Conservation (phyloP, 37 sponge, comb jelly and placozoan genomes). For the Hormiphora californensis region DNA sequence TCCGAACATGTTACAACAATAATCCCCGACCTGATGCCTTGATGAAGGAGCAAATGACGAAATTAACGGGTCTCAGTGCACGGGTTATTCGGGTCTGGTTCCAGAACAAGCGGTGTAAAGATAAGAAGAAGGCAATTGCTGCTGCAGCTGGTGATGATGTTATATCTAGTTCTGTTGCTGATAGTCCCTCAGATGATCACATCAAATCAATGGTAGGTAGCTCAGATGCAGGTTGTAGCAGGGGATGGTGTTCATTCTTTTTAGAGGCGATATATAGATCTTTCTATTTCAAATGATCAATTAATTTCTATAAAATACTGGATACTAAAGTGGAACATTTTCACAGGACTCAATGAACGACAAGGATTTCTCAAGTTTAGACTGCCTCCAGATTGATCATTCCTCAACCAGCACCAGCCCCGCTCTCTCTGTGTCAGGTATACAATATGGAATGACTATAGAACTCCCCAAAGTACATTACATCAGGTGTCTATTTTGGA, state of each 20-base stretch:
- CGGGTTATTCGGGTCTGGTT: conserved; percentile 93
- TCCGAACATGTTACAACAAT: conserved; percentile 68
- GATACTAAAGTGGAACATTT: no score
- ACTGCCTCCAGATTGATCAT: conserved; percentile 14
- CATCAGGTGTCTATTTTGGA: background rate
- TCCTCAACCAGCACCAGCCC: conserved; percentile 35
- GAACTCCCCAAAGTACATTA: background rate
- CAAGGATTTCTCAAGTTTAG: background rate
- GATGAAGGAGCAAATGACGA: conserved; percentile 86
- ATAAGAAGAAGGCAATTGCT: conserved; percentile 85
- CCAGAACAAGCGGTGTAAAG: conserved; percentile 97
- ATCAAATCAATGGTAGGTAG: no score
- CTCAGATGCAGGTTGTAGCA: no score
- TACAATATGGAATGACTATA: background rate
- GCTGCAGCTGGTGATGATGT: conserved; percentile 34
- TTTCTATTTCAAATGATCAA: background rate
- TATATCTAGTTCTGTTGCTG: conserved; percentile 12
- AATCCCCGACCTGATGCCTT: conserved; percentile 88
- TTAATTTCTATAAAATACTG: background rate
- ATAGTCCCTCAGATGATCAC: conserved; percentile 8
- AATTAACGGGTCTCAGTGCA: conserved; percentile 77
- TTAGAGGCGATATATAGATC: background rate
- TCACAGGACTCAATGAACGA: background rate
- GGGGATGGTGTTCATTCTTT: background rate
- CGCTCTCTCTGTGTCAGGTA: background rate